Base-by-base conservation (phyloP, 92 coral and sea anemone genomes). In the Phenganax subtilis region DNA sequence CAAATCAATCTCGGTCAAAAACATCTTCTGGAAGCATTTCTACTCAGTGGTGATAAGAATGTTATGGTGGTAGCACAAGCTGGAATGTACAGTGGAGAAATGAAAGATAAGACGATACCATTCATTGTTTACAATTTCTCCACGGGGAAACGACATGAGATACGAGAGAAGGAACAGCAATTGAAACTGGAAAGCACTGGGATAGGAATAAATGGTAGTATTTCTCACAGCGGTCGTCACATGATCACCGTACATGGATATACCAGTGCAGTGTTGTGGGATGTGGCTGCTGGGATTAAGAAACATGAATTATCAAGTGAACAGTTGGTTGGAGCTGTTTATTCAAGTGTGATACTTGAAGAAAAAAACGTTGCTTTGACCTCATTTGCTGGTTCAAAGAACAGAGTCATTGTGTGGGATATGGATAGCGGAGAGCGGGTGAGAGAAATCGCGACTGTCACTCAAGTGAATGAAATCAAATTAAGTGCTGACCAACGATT, bases 11-110 rank as follows among this genome's bases (percentile, higher is more conserved):
- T 91, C 61, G 84, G 85, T 20, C 91, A 92, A 84, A 90, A 88
- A 73, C 89, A 82, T 14, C 87, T 89, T 47, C 87, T 94, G 66
- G 91, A 94, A 76, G 98, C 92, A 65, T 82, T 94, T 90, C 61
- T 94, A 12, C 69, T 94, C 8, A 90, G 97, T 77, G 86, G 73
- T 10, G 80, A 94, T 59, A 89, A 93, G 12, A 88, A 88, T 25
- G 47, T 54, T 12, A 62, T 79, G 73, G 83, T 79, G 17, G 10
- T 79, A 5, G 83, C 83, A 47, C 83, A 79, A 29, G 51, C 51
- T 37, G 83, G 83, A 6, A 63, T 61, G 2, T 79, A 79, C 83
- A 73, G 59, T 15, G 69, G 75, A 29, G 83, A 79, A 27, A 51
- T 79, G 20, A 62, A 79, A 53, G 83, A 79, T 31, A 54, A 64